Conservation (phyloP, 2,113 vertebrate species). For the Choloepus hoffmanni region DNA sequence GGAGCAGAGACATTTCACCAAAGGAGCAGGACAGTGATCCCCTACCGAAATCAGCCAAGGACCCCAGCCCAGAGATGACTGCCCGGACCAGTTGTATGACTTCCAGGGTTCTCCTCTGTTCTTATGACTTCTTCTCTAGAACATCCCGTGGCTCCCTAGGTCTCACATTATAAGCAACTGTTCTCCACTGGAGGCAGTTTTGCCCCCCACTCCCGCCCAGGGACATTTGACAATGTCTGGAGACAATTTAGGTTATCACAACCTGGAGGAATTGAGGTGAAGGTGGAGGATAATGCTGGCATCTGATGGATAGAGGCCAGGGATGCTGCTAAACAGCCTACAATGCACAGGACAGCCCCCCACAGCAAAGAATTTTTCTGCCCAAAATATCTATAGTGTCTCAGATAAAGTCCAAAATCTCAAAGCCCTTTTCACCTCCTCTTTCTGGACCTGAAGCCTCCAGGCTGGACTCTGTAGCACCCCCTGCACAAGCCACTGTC, state of each 20-base stretch:
- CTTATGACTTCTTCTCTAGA: background rate
- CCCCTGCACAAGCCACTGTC: background rate
- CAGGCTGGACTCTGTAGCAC: background rate
- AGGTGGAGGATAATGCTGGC: background rate
- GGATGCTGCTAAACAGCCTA: background rate
- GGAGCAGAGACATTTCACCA: background rate
- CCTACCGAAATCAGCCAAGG: background rate
- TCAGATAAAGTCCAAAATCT: background rate
- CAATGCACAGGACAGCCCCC: background rate
- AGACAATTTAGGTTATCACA: background rate
- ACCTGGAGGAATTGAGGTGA: no score
- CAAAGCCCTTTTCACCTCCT: background rate
- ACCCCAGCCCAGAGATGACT: background rate
- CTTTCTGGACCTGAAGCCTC: background rate
- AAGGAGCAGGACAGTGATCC: background rate
- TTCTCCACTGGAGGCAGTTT: no score
- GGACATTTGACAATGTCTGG: background rate
- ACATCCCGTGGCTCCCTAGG: background rate
- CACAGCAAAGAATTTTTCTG: background rate
- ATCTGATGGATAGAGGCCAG: background rate
- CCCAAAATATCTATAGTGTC: rapidly evolving
- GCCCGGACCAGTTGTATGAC: rapidly evolving
- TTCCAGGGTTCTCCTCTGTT: background rate
- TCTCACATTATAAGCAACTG: background rate
- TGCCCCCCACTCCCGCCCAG: background rate